Conservation (phyloP, 2,888 invertebrate genomes). For the Andrena flavipes region DNA sequence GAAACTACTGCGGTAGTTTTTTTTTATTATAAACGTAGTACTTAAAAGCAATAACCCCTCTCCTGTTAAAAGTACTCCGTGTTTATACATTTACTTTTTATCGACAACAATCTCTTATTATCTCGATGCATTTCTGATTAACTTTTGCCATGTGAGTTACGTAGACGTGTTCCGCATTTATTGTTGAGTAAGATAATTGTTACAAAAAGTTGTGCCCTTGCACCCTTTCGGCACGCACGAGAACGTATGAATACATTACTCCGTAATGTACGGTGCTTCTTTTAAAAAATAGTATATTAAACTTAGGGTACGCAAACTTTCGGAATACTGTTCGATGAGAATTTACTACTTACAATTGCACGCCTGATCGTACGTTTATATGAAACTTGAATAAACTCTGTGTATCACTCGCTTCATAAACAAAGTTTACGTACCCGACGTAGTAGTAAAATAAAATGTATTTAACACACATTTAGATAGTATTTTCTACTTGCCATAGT, state of each 20-base stretch:
- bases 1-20: neutral
- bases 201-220: slow-evolving; percentile 55
- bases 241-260: slow-evolving; percentile 41
- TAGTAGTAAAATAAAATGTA: slow-evolving; percentile 33
- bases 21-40: slow-evolving; percentile 4
- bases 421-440: slow-evolving; percentile 13
- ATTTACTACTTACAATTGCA: neutral
- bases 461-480: slow-evolving; percentile 54
- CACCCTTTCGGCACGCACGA: slow-evolving; percentile 40
- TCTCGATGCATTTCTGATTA: slow-evolving; percentile 28
- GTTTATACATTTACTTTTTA: slow-evolving; percentile 1
- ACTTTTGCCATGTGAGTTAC: slow-evolving; percentile 42
- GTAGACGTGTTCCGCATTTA: slow-evolving; percentile 46
- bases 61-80: slow-evolving; percentile 20
- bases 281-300: slow-evolving; percentile 21
- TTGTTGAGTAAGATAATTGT: slow-evolving; percentile 49
- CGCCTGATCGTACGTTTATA: slow-evolving; percentile 21
- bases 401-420: neutral
- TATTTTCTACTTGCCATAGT: slow-evolving; percentile 65
- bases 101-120: slow-evolving; percentile 21
- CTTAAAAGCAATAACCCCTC: slow-evolving; percentile 5
- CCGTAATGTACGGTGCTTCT: slow-evolving; percentile 57
- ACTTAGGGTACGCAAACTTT: slow-evolving; percentile 27
- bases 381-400: slow-evolving; percentile 20
- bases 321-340: slow-evolving; percentile 2